Conservation (phyloP, 2,888 invertebrate genomes). For the Blastobasis adustella region DNA sequence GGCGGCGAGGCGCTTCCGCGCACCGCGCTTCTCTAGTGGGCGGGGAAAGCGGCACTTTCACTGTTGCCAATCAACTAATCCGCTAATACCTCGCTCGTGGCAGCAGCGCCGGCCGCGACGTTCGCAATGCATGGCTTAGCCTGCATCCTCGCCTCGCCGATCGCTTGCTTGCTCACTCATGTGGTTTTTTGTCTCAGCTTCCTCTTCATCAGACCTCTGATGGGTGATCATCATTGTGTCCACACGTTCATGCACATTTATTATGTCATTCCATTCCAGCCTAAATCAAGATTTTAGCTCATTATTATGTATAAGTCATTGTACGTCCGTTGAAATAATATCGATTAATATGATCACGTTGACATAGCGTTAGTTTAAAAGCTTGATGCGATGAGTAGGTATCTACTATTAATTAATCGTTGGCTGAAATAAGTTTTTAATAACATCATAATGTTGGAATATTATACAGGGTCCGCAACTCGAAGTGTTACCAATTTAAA, state of each 20-base stretch:
- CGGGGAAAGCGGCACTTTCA: conserved; percentile 57
- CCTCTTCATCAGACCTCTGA: conserved; percentile 21
- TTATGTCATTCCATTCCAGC: neutral
- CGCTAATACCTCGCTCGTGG: conserved; percentile 6
- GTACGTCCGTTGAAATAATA: too few relatives aligned
- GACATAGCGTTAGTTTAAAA: too few relatives aligned
- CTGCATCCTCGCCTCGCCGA: conserved; percentile 42
- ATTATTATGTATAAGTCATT: conserved; percentile 1
- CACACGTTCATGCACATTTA: neutral
- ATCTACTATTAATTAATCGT: too few relatives aligned
- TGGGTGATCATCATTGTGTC: neutral
- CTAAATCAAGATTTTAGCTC: neutral
- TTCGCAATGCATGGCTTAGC: conserved; percentile 58
- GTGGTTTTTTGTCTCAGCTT: conserved; percentile 49
- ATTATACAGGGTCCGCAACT: too few relatives aligned
- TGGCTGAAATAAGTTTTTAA: too few relatives aligned
- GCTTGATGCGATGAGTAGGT: too few relatives aligned
- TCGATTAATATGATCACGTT: too few relatives aligned
- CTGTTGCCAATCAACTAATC: conserved; percentile 23
- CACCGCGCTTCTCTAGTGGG: conserved; percentile 26
- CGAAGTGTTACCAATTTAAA: too few relatives aligned
- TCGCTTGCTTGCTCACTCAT: conserved; percentile 62
- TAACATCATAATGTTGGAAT: too few relatives aligned
- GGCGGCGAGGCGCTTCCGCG: conserved; percentile 39
- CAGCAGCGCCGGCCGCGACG: conserved; percentile 21